Evolutionary conservation across 2,113 vertebrate genomes (phyloP).

Genomic region (Anas platyrhynchos): DNA sequence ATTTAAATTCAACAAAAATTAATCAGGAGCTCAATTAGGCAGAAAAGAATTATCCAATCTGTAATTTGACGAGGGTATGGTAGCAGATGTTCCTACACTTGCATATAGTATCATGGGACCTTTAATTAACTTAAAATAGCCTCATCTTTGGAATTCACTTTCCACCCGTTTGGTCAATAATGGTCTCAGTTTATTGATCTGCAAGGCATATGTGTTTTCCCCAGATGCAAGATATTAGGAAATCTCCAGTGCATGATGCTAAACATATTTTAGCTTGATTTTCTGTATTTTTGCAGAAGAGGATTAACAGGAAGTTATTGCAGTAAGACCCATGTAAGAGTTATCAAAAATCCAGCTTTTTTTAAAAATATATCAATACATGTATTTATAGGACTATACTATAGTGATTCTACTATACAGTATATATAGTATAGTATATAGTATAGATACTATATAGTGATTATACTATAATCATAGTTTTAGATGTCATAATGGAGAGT

Average conservation of each 20-base stretch:
- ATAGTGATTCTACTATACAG: no score
- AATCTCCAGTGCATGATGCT: background rate
- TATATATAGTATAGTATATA: no score
- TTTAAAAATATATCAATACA: background rate
- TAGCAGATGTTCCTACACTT: constrained; percentile 59
- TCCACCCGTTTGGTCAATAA: constrained; percentile 18
- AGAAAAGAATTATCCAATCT: constrained; percentile 56
- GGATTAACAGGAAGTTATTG: background rate
- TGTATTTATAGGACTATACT: background rate
- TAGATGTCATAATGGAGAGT: background rate
- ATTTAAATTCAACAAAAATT: constrained; percentile 42
- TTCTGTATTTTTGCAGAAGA: background rate
- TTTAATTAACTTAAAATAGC: constrained; percentile 52
- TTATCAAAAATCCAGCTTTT: background rate
- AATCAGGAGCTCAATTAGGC: constrained; percentile 46
- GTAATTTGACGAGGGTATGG: constrained; percentile 45
- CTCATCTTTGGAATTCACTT: constrained; percentile 34
- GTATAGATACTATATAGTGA: no score
- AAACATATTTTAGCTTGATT: background rate
- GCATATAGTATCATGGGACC: constrained; percentile 5
- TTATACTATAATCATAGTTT: background rate
- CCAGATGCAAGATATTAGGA: background rate
- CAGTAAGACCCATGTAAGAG: background rate
- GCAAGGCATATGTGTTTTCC: background rate
- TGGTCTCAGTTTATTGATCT: constrained; percentile 25